These are phyloP conservation scores for Pterocles gutturalis DNA, from an alignment of 2,113 vertebrate genomes.

Conservation along the genomic window DNA sequence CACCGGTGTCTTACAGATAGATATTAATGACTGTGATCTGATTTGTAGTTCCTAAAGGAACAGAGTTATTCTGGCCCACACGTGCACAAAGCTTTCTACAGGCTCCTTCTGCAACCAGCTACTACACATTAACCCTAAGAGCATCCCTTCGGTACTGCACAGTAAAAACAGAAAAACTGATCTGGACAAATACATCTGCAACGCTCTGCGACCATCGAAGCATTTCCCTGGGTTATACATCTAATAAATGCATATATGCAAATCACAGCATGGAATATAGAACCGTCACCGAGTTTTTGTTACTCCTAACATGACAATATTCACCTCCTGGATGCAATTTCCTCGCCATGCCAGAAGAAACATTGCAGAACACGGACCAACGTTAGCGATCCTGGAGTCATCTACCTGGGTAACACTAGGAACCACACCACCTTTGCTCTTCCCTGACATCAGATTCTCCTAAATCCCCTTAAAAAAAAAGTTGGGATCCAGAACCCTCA, in stretches of 20 bases:
- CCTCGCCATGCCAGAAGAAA: background rate
- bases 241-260: background rate
- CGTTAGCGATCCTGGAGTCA: background rate
- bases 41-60: background rate
- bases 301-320: background rate
- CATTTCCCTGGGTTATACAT: background rate
- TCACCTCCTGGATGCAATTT: background rate
- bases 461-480: background rate
- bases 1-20: fast-evolving
- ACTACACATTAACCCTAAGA: background rate
- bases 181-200: fast-evolving
- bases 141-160: background rate
- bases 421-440: background rate
- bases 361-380: fast-evolving
- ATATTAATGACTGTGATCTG: background rate
- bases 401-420: background rate
- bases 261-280: background rate
- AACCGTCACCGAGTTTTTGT: background rate
- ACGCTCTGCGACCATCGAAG: fast-evolving
- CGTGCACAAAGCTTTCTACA: background rate
- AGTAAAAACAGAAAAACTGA: background rate
- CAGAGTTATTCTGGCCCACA: background rate
- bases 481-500: background rate
- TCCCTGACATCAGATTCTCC: background rate
- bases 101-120: background rate